These are phyloP conservation scores for Venustaconcha ellipsiformis DNA, from an alignment of 1,140 invertebrate species.

Conservation along the genomic window DNA sequence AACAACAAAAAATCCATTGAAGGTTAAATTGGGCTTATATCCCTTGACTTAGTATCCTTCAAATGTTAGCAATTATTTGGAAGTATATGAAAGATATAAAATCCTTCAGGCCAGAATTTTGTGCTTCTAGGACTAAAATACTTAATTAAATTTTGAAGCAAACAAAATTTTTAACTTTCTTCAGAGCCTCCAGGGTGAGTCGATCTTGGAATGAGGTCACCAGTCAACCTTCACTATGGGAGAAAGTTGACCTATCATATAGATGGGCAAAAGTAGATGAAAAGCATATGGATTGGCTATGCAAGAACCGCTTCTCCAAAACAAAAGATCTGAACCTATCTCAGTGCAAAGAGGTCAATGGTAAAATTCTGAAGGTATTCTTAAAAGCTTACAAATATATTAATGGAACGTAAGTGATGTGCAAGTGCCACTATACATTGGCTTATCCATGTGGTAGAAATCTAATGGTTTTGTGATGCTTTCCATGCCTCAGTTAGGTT, in stretches of 20 bases:
- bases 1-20: no score
- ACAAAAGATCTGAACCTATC: constrained; percentile 81
- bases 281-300: constrained; percentile 80
- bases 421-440: no score
- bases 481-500: not conserved
- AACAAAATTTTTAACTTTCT: constrained; percentile 46
- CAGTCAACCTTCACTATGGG: constrained; percentile 78
- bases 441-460: no score
- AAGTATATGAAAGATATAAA: no score
- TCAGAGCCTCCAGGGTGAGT: constrained; percentile 81
- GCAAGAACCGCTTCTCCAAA: constrained; percentile 78
- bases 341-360: constrained; percentile 48
- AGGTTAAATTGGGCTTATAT: no score
- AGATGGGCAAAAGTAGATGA: constrained; percentile 80
- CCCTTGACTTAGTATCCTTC: no score
- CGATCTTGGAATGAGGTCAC: constrained; percentile 80
- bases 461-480: no score
- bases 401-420: no score
- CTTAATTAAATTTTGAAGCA: not conserved
- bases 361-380: not conserved
- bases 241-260: constrained; percentile 79
- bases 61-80: no score
- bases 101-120: not conserved
- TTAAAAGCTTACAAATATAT: no score
- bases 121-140: not conserved